Evolutionary conservation across 2,113 vertebrate genomes (phyloP).

Genomic region (Cnemophilus loriae): DNA sequence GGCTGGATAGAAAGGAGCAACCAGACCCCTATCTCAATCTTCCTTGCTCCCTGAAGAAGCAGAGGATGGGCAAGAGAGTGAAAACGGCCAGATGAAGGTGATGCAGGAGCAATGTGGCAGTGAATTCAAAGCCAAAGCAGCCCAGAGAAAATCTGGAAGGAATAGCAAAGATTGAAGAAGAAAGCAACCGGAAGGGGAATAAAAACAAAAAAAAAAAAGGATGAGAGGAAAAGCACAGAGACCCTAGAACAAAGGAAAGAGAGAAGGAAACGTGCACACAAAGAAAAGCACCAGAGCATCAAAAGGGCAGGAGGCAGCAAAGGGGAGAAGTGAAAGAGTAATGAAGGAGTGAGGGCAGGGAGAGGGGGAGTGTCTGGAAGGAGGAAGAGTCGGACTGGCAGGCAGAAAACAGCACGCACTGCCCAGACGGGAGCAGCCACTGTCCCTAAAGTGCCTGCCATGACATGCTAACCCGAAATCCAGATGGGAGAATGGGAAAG

Average conservation of each 20-base stretch:
- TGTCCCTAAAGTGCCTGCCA: not conserved
- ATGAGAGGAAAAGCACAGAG: not conserved
- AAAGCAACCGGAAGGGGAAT: not conserved
- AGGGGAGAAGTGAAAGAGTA: not conserved
- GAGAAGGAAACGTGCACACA: not conserved
- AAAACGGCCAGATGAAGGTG: not conserved
- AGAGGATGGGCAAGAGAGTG: not conserved
- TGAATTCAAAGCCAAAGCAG: not conserved
- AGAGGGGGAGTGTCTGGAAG: not conserved
- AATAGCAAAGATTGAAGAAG: not conserved
- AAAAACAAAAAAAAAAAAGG: not conserved
- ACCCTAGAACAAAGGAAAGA: conserved; percentile 14
- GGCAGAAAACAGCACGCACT: not conserved
- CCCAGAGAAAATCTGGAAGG: not conserved
- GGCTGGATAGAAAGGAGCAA: not conserved
- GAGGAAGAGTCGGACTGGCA: not conserved
- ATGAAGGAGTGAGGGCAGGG: not conserved
- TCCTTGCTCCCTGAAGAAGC: not conserved
- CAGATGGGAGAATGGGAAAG: accelerated
- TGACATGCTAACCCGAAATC: accelerated
- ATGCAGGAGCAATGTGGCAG: not conserved
- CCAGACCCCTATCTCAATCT: not conserved
- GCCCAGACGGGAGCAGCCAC: accelerated
- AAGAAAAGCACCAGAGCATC: not conserved
- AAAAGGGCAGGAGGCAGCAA: not conserved